Evolutionary conservation across 64 coral and sea anemone genomes (phyloP).

Genomic region (Platygyra sinensis): DNA sequence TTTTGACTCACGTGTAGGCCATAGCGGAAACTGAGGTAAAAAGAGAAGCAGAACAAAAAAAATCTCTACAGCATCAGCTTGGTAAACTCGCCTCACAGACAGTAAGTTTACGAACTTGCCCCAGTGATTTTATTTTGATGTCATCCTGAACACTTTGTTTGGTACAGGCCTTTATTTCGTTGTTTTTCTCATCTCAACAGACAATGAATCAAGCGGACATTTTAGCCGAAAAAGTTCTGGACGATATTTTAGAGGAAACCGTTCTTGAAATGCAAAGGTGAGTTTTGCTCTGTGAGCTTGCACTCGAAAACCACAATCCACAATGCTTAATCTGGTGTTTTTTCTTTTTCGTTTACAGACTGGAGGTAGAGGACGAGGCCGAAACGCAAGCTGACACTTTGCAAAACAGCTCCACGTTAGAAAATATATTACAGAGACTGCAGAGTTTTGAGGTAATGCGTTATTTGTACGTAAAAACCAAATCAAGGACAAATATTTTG

Average conservation of each 20-base stretch:
- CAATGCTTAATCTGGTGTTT: not conserved
- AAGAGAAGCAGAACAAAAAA: not conserved
- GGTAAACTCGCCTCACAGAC: conserved; percentile 34
- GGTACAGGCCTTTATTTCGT: not conserved
- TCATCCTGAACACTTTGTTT: too few relatives aligned
- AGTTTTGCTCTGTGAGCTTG: not conserved
- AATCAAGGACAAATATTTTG: too few relatives aligned
- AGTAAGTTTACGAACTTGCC: not conserved
- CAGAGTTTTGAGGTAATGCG: conserved; percentile 66
- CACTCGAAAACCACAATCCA: not conserved
- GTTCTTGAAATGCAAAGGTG: conserved; percentile 72
- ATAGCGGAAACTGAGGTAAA: conserved; percentile 7
- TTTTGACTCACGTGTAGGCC: not conserved
- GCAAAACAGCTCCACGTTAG: conserved; percentile 66
- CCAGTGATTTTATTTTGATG: not conserved
- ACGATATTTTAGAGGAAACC: conserved; percentile 73
- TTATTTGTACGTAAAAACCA: too few relatives aligned
- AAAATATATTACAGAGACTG: conserved; percentile 68
- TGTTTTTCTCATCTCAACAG: conserved; percentile 10
- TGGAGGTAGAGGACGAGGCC: conserved; percentile 46
- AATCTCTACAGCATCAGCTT: conserved; percentile 29
- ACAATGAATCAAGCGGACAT: conserved; percentile 68
- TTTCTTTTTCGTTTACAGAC: conserved; percentile 9
- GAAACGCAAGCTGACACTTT: conserved; percentile 25
- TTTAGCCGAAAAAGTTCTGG: conserved; percentile 71